Evolutionary conservation across 1,140 invertebrate genomes (phyloP).

Genomic region (Microvelia longipes): DNA sequence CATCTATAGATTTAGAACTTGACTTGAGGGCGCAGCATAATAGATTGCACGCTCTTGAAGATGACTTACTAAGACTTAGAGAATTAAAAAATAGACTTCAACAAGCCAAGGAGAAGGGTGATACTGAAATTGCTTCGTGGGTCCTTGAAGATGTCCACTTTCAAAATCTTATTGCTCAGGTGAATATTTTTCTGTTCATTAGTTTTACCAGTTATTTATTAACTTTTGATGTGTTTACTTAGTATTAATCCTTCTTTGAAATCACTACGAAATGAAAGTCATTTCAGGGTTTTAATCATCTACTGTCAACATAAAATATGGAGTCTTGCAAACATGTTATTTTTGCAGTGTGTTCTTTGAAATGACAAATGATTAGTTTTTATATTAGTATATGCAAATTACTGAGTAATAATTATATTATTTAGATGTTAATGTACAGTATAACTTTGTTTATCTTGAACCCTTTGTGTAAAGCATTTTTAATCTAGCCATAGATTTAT

Average conservation of each 20-base stretch:
- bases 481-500: no score
- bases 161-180: constrained; percentile 54
- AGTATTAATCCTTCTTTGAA: not conserved
- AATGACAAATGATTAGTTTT: no score
- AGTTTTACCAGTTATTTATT: not conserved
- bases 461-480: no score
- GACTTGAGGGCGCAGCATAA: constrained; percentile 80
- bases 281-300: no score
- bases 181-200: constrained; percentile 18
- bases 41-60: constrained; percentile 59
- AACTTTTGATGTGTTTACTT: not conserved
- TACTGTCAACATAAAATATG: no score
- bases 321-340: no score
- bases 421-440: no score
- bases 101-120: constrained; percentile 54
- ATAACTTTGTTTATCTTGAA: no score
- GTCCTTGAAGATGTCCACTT: constrained; percentile 73
- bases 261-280: no score
- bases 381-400: no score
- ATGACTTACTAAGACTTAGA: constrained; percentile 64
- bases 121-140: constrained; percentile 64
- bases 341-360: no score
- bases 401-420: no score
- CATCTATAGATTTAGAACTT: constrained; percentile 79
- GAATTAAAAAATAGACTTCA: constrained; percentile 50